Conservation (phyloP, 2,888 invertebrate genomes). For the Sepioteuthis lessoniana region DNA sequence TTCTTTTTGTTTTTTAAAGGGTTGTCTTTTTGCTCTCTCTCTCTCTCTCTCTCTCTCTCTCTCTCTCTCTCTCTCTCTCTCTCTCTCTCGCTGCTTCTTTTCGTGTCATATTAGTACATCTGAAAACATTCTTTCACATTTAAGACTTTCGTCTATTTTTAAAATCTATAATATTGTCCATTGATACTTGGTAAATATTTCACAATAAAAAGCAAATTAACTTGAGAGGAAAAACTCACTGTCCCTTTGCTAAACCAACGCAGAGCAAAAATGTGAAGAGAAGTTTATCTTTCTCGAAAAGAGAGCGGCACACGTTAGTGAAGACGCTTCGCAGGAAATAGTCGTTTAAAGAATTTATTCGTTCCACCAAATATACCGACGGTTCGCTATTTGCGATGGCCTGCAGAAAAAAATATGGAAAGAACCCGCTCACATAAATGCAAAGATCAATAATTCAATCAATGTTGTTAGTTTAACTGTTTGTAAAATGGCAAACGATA, state of each 20-base stretch:
- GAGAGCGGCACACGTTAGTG: constrained; percentile 79
- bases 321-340: constrained; percentile 76
- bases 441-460: not conserved
- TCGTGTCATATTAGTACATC: too few relatives aligned
- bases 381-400: constrained; percentile 85
- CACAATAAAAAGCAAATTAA: too few relatives aligned
- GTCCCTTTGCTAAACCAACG: constrained; percentile 72
- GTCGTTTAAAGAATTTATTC: constrained; percentile 73
- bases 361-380: constrained; percentile 78
- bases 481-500: not conserved
- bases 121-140: too few relatives aligned
- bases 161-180: too few relatives aligned
- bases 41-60: too few relatives aligned
- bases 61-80: too few relatives aligned
- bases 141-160: too few relatives aligned
- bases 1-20: too few relatives aligned
- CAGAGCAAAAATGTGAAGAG: constrained; percentile 75
- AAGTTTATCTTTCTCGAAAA: constrained; percentile 76
- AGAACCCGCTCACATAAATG: not conserved
- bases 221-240: constrained; percentile 62
- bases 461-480: not conserved
- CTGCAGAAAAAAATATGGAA: constrained; percentile 75
- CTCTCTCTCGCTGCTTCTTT: too few relatives aligned
- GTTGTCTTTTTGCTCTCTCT: too few relatives aligned
- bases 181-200: not conserved